Conservation (phyloP, 53 echinoderm and acorn worm species). For the Astropecten irregularis region DNA sequence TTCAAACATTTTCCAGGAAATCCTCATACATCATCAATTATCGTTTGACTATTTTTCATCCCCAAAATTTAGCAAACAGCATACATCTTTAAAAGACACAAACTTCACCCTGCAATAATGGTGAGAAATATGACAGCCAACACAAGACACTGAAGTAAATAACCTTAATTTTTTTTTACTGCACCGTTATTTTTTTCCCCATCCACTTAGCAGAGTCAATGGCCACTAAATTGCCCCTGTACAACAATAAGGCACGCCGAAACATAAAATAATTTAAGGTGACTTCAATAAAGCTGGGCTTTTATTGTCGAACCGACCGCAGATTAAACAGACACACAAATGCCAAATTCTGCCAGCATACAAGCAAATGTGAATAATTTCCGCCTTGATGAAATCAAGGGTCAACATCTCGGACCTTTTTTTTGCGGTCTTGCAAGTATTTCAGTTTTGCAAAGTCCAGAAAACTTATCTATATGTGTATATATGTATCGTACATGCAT, state of each 20-base stretch:
- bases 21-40: too few species aligned
- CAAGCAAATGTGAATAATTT: not conserved
- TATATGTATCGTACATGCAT: too few species aligned
- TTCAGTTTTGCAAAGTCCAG: too few species aligned
- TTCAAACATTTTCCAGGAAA: too few species aligned
- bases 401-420: not conserved
- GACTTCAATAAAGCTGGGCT: not conserved
- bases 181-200: not conserved
- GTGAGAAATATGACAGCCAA: not conserved
- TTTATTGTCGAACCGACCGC: not conserved
- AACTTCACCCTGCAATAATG: too few species aligned
- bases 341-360: not conserved
- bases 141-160: not conserved
- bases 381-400: too few species aligned
- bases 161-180: not conserved
- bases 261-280: conserved; percentile 30
- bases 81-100: too few species aligned
- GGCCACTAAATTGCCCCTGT: conserved; percentile 16
- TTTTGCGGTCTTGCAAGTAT: not conserved
- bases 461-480: too few species aligned
- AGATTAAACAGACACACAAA: not conserved
- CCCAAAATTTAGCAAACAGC: too few species aligned
- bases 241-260: conserved; percentile 49
- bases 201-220: not conserved
- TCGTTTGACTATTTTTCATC: too few species aligned